Conservation (phyloP, 2,113 vertebrate species). For the Esox niger region DNA sequence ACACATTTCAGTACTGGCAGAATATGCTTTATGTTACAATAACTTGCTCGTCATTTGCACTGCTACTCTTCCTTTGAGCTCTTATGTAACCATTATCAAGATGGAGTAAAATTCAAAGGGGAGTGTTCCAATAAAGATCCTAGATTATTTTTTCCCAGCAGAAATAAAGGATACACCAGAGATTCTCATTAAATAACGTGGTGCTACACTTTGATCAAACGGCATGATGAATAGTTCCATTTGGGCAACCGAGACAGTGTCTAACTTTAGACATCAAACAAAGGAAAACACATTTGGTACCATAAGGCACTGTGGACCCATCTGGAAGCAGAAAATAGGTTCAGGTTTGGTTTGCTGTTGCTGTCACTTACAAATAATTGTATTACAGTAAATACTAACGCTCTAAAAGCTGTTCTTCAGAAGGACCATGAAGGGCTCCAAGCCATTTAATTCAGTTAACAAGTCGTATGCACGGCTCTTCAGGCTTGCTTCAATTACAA, state of each 20-base stretch:
- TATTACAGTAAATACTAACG: no score
- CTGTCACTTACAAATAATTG: no score
- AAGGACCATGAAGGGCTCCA: background rate
- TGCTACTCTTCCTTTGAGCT: background rate
- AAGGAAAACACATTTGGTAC: background rate
- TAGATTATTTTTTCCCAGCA: background rate
- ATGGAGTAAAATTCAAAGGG: background rate
- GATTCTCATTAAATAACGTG: background rate
- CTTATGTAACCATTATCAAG: background rate
- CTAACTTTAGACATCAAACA: no score
- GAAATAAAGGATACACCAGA: background rate
- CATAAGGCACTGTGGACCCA: background rate
- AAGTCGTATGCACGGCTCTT: background rate
- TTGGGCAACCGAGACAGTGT: background rate
- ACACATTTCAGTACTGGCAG: background rate
- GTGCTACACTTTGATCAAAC: background rate
- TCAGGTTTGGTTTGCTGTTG: no score
- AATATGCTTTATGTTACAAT: constrained; percentile 5
- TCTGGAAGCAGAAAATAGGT: no score
- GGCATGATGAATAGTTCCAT: background rate
- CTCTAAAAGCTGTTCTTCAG: background rate
- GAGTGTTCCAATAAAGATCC: background rate
- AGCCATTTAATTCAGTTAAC: background rate
- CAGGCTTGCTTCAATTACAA: background rate
- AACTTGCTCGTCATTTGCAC: constrained; percentile 7